Percentiles rank a stretch among this genome's conserved stretches.
These are phyloP conservation scores for Chauna torquata DNA, from an alignment of 2,113 vertebrate species.

Conservation along the genomic window DNA sequence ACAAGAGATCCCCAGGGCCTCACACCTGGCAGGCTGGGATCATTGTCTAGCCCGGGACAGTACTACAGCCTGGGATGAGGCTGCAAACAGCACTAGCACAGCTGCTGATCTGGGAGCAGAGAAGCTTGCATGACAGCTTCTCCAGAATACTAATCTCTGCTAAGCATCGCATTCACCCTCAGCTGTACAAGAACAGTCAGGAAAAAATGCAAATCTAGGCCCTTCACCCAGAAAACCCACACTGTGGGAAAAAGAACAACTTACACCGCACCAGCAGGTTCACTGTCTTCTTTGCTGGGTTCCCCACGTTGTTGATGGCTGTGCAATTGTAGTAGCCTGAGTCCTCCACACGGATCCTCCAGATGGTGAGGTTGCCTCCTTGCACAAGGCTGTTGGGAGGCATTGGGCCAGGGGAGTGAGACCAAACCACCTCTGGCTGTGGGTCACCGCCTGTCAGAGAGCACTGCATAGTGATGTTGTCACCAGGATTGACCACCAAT, in stretches of 20 bases:
- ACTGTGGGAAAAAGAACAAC: constrained; percentile 12
- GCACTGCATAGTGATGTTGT: constrained; percentile 90
- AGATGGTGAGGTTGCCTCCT: constrained; percentile 83
- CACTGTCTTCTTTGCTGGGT: constrained; percentile 93
- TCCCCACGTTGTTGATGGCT: constrained; percentile 95
- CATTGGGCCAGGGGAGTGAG: constrained; percentile 84
- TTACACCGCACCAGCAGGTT: constrained; percentile 90
- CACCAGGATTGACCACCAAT: constrained; percentile 91
- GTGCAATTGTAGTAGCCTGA: constrained; percentile 95
- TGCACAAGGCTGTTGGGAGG: constrained; percentile 84
- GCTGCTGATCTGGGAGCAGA: neutral
- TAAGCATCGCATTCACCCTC: neutral
- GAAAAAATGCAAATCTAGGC: neutral
- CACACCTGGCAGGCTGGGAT: neutral
- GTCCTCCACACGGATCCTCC: constrained; percentile 83
- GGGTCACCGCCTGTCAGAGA: constrained; percentile 89
- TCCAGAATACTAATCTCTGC: neutral
- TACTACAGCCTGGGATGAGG: neutral
- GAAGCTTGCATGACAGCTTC: neutral
- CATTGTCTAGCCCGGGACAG: neutral
- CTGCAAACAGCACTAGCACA: neutral
- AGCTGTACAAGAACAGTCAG: neutral
- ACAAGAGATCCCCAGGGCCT: neutral
- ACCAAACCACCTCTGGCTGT: constrained; percentile 87
- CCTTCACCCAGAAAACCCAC: neutral